Evolutionary conservation across 2,113 vertebrate species (phyloP).

Genomic region (human (Homo sapiens)): DNA sequence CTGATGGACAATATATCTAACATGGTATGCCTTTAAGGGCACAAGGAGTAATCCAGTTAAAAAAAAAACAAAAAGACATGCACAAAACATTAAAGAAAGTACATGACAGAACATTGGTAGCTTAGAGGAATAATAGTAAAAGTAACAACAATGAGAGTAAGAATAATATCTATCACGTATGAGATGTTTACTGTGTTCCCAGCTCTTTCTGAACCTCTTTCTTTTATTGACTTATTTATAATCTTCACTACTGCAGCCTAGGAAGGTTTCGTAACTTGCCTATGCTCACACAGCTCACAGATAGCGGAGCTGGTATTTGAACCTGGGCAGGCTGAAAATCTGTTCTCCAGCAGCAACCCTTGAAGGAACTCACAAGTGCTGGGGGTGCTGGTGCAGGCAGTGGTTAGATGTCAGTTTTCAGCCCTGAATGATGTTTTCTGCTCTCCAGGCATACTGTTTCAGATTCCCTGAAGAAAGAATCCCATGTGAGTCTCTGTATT

Average conservation of each 20-base stretch:
- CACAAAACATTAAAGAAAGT: background rate
- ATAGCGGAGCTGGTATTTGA: background rate
- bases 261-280: background rate
- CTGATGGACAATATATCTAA: background rate
- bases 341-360: background rate
- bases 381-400: background rate
- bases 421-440: fast-evolving
- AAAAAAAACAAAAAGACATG: background rate
- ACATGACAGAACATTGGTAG: background rate
- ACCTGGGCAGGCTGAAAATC: background rate
- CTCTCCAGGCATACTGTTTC: background rate
- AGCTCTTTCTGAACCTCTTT: background rate
- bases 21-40: background rate
- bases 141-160: background rate
- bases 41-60: background rate
- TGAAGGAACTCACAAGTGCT: background rate
- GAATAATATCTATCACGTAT: background rate
- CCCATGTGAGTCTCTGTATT: background rate
- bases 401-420: background rate
- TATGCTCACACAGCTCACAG: background rate
- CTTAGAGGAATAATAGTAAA: background rate
- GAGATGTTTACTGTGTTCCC: background rate
- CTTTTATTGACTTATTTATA: background rate
- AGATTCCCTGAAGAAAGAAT: background rate
- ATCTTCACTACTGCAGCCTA: background rate